Evolutionary conservation across 2,797 vertebrate genomes (phyloP).

Genomic region (Uromys caudimaculatus): DNA sequence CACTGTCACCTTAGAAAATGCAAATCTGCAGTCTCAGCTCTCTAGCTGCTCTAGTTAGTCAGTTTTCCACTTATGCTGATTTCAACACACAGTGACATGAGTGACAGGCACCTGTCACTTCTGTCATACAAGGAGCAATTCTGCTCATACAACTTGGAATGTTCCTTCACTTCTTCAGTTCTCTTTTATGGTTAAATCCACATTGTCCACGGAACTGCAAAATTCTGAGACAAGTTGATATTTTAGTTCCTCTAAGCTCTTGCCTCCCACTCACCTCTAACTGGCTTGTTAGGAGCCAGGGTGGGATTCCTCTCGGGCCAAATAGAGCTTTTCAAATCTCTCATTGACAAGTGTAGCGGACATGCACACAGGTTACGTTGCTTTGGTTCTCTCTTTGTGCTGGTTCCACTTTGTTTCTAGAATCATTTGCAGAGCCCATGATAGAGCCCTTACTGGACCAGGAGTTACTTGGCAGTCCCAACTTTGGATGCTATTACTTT

Average conservation of each 20-base stretch:
- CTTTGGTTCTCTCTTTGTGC: slow-evolving; percentile 80
- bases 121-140: slow-evolving; percentile 85
- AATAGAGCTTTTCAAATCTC: slow-evolving; percentile 94
- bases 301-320: slow-evolving; percentile 94
- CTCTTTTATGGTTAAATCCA: slow-evolving; percentile 92
- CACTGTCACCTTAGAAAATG: background rate
- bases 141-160: slow-evolving; percentile 88
- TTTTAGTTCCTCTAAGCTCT: slow-evolving; percentile 93
- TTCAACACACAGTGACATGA: background rate
- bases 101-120: background rate
- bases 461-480: slow-evolving; percentile 43
- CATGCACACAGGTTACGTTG: slow-evolving; percentile 91
- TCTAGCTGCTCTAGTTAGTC: background rate
- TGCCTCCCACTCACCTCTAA: slow-evolving; percentile 93
- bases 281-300: slow-evolving; percentile 92
- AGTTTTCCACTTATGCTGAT: background rate
- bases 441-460: slow-evolving; percentile 59
- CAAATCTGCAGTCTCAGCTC: background rate
- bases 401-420: slow-evolving; percentile 62
- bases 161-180: slow-evolving; percentile 91
- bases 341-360: slow-evolving; percentile 94
- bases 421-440: slow-evolving; percentile 48
- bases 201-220: slow-evolving; percentile 88
- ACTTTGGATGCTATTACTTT: background rate
- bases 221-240: slow-evolving; percentile 93